phyloP scores from a whole-genome alignment of 2,113 vertebrate species.

The Mystacornis crossleyi region DNA sequence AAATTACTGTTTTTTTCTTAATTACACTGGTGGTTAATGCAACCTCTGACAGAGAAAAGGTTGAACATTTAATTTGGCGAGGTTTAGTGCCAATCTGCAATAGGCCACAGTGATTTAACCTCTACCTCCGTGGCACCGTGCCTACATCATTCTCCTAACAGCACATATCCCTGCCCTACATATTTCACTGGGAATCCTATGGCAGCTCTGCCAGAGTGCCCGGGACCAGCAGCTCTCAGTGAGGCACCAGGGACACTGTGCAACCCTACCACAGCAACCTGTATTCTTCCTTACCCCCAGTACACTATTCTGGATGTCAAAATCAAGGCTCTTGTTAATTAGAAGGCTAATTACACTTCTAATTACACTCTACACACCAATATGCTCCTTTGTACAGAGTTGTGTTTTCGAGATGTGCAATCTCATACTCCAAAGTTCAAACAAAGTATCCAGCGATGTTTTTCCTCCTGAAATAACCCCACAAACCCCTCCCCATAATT shows the following conservation, averaged over 20 bases:
- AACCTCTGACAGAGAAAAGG: conserved; percentile 27
- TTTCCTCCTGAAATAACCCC: neutral
- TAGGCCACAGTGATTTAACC: conserved; percentile 13
- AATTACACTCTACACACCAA: neutral
- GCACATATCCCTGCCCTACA: neutral
- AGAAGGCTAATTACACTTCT: neutral
- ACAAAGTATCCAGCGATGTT: neutral
- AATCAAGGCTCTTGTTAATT: neutral
- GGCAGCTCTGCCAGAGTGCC: neutral
- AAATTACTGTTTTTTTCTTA: conserved; percentile 24
- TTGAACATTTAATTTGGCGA: conserved; percentile 33
- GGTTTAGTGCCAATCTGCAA: conserved; percentile 15
- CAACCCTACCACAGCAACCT: neutral
- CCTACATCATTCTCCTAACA: neutral
- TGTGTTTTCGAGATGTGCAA: neutral
- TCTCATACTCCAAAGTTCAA: neutral
- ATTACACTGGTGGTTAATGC: conserved; percentile 23
- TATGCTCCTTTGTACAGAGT: neutral
- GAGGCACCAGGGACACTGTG: neutral
- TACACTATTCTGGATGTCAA: neutral
- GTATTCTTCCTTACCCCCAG: neutral
- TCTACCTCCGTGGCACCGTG: neutral
- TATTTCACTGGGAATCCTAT: neutral
- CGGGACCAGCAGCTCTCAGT: neutral
- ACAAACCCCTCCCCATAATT: neutral